Percentiles rank a stretch among this genome's conserved stretches.
Conservation (phyloP, 2,113 vertebrate genomes). For the Hipposideros armiger region DNA sequence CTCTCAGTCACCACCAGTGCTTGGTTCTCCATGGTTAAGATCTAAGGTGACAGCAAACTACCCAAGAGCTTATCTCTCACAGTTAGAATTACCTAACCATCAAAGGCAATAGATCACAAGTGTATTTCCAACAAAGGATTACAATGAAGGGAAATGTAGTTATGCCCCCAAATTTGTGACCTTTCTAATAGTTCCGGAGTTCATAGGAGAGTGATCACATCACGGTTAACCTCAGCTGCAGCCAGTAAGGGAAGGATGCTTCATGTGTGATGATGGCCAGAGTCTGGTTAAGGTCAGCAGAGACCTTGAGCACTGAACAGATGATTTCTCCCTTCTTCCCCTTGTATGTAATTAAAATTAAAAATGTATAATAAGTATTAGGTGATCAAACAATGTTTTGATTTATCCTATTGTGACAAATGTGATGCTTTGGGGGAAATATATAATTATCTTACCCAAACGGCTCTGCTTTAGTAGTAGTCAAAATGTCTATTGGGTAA, state of each 20-base stretch:
- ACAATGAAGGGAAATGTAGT: background rate
- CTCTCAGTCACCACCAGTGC: background rate
- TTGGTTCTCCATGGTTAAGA: background rate
- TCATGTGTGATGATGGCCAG: too few species aligned
- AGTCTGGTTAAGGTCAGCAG: background rate
- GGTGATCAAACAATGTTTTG: background rate
- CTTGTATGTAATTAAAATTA: background rate
- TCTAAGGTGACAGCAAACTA: background rate
- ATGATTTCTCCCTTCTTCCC: background rate
- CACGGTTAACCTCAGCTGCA: background rate
- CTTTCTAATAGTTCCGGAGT: background rate
- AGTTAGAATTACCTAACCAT: background rate
- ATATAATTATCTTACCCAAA: background rate
- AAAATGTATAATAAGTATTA: background rate
- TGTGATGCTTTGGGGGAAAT: background rate
- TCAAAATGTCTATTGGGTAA: background rate
- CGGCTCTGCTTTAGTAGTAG: background rate
- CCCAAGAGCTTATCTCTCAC: background rate
- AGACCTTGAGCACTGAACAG: background rate
- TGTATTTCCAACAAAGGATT: background rate
- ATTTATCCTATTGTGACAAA: background rate
- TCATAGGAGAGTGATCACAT: background rate
- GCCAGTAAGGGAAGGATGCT: too few species aligned
- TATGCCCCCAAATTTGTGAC: background rate
- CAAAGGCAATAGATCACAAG: background rate